Percentiles rank a stretch among this genome's conserved stretches.
phyloP scores from a whole-genome alignment of 1,140 invertebrate species.

The Drosophila miranda region DNA sequence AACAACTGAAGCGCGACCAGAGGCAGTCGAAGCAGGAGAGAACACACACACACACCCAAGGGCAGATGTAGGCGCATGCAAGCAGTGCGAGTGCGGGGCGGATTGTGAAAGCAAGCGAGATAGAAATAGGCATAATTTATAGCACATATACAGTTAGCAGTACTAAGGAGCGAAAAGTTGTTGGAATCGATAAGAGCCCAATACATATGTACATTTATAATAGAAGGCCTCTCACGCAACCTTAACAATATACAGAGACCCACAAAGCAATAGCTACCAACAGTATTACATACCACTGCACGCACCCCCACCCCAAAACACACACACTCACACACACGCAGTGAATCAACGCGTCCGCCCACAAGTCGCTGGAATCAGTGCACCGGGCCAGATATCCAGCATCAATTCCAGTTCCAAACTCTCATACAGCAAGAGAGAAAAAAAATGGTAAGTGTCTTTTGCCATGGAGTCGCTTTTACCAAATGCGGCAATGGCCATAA shows the following conservation, averaged over 20 bases:
- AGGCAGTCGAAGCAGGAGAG: slow-evolving; percentile 35
- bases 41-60: slow-evolving; percentile 3
- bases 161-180: slow-evolving; percentile 32
- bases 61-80: slow-evolving; percentile 10
- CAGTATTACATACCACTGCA: slow-evolving; percentile 9
- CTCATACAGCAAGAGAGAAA: background rate
- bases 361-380: slow-evolving; percentile 31
- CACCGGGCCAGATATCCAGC: slow-evolving; percentile 4
- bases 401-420: no score
- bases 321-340: slow-evolving; percentile 3
- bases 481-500: slow-evolving; percentile 37
- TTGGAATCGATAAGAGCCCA: slow-evolving; percentile 35
- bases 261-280: slow-evolving; percentile 12
- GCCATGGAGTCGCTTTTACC: slow-evolving; percentile 26
- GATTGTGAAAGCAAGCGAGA: slow-evolving; percentile 48
- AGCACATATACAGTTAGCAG: slow-evolving; percentile 37
- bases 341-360: slow-evolving; percentile 19
- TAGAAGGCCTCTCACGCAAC: slow-evolving; percentile 11
- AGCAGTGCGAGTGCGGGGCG: slow-evolving; percentile 13
- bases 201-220: background rate
- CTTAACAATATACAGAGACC: slow-evolving; percentile 11
- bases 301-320: background rate
- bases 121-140: slow-evolving; percentile 52
- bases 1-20: slow-evolving; percentile 57
- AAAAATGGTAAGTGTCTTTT: slow-evolving; percentile 40